Conservation (phyloP, 2,113 vertebrate genomes). For the Phrynosoma blainvillii region DNA sequence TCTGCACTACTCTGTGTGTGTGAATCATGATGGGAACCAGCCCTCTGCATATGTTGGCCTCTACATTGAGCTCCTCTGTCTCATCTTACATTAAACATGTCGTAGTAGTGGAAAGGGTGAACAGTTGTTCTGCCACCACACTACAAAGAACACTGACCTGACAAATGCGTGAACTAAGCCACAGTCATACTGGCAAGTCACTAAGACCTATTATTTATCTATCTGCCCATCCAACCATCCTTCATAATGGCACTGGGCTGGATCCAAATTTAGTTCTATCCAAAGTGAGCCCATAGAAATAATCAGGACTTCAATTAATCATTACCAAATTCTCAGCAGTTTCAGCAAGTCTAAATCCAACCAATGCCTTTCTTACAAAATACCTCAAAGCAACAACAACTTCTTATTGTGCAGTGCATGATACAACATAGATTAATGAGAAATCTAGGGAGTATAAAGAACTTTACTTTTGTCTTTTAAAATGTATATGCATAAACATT, state of each 20-base stretch:
- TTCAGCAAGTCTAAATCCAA: neutral
- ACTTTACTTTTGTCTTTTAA: constrained; percentile 66
- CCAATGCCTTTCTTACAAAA: constrained; percentile 55
- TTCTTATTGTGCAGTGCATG: constrained; percentile 49
- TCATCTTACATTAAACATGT: neutral
- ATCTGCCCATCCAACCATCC: constrained; percentile 34
- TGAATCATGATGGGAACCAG: no score
- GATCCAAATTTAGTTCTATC: neutral
- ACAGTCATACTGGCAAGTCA: constrained; percentile 42
- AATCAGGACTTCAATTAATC: neutral
- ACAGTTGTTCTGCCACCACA: neutral
- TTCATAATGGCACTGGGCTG: neutral
- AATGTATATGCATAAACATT: constrained; percentile 66
- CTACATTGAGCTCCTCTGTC: neutral
- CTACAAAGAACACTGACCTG: neutral
- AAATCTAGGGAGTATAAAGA: constrained; percentile 74
- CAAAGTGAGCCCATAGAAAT: neutral
- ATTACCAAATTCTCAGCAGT: neutral
- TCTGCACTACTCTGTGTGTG: neutral
- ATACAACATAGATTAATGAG: constrained; percentile 41
- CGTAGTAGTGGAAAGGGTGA: neutral
- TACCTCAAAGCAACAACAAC: constrained; percentile 64
- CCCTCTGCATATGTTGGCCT: neutral
- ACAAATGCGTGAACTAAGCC: neutral
- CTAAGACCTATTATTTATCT: constrained; percentile 30